Base-by-base conservation (phyloP, 2,888 invertebrate species). In the Camponotus fellah region DNA sequence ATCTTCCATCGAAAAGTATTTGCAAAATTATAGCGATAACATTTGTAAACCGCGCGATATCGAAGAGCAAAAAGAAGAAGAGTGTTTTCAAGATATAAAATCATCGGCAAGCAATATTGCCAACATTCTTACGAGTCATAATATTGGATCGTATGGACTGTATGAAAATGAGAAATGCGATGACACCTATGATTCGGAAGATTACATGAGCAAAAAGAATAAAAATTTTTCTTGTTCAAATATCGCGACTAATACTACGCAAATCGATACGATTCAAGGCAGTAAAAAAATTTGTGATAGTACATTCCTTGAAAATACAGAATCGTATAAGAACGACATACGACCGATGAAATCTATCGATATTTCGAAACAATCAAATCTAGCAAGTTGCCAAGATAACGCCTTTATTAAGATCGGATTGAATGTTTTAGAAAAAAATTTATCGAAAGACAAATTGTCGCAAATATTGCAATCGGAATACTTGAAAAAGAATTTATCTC, bases 401-500 rank as follows among this genome's bases (percentile, higher is more conserved):
- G 56, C 69, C 12, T 91, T 91, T 65, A 65, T 90, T 37, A 77
- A 87, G 83, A 88, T 90, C 53, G 88, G 86, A 74, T 58, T 90
- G 3, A 77, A 85, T 6, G 66, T 74, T 6, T 66, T 86, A 53
- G 82, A 75, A 10, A 14, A 69, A 56, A 81, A 75, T 72, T 72
- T 91, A 56, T 65, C 91, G 0, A 69, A 64, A 46, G 71, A 89
- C 53, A 80, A 84, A 53, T 26, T 87, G n/a, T 82, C 87, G 6
- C 86, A 85, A 65, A 86, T 92, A 60, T 81, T 91, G 10, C 90
- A 89, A n/a, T 93, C 92, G 12, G 87, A 92, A 79, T 93, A 90
- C 71, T 76, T 93, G 26, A 88, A 85, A 17, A 91, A 87, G 58
- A 88, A 92, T 34, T 80, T 83, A 0, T 84, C 90, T 10, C 68